Conservation (phyloP, 2,888 invertebrate species). For the Therioaphis trifolii region DNA sequence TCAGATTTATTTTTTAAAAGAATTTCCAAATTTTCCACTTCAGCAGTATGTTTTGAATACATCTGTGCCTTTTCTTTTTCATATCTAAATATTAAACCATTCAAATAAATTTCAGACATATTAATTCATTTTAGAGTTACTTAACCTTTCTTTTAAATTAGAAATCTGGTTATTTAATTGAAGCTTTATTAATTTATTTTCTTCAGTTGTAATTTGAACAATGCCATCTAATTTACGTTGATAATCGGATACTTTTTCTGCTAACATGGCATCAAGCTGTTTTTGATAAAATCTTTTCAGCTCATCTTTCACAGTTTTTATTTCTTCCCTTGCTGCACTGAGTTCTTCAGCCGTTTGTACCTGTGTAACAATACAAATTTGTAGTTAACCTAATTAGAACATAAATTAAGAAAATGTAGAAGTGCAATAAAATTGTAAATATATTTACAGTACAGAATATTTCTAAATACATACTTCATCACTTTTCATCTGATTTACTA, state of each 20-base stretch:
- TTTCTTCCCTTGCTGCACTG: constrained; percentile 62
- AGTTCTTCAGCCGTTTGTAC: constrained; percentile 52
- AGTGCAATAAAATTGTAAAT: not conserved
- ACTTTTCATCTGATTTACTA: constrained; percentile 53
- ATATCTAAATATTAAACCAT: constrained; percentile 17
- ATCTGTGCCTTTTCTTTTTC: constrained; percentile 43
- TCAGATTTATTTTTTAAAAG: constrained; percentile 49
- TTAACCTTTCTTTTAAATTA: constrained; percentile 40
- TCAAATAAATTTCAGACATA: not conserved
- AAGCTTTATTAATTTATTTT: constrained; percentile 53
- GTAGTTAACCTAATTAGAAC: no score
- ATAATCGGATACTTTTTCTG: constrained; percentile 63
- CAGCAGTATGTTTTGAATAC: not conserved
- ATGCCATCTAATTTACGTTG: constrained; percentile 62
- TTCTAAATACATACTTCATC: constrained; percentile 14
- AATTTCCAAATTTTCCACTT: constrained; percentile 28
- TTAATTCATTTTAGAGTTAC: not conserved
- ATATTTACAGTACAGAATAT: no score
- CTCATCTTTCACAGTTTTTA: constrained; percentile 62
- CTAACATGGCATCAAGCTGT: constrained; percentile 61
- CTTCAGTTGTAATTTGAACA: constrained; percentile 57
- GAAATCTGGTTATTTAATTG: constrained; percentile 49
- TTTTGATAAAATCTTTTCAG: constrained; percentile 63
- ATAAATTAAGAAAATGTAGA: not conserved
- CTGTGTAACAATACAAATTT: constrained; percentile 27